Conservation (phyloP, 2,888 invertebrate species). For the Harpalus rubripes region DNA sequence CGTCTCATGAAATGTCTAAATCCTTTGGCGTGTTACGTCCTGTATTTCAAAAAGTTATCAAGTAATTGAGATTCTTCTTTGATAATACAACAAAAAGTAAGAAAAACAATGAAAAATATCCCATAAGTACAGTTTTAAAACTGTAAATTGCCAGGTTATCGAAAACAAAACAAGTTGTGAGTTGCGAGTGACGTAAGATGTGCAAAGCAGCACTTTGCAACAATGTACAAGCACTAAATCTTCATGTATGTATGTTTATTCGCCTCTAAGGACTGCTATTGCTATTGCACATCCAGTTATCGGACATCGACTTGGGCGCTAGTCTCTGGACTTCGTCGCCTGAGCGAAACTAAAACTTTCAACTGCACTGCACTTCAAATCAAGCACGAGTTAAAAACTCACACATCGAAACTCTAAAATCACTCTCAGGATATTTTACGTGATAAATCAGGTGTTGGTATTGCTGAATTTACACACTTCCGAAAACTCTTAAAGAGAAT, state of each 20-base stretch:
- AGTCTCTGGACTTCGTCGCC: slow-evolving; percentile 20
- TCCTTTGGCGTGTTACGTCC: not conserved
- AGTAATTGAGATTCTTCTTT: not conserved
- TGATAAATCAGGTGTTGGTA: slow-evolving; percentile 47
- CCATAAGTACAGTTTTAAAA: not conserved
- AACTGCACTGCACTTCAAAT: slow-evolving; percentile 62
- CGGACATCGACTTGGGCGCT: slow-evolving; percentile 35
- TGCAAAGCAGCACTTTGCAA: not conserved
- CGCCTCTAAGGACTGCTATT: slow-evolving; percentile 32
- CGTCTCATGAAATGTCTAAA: too few species aligned
- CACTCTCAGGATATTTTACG: slow-evolving; percentile 38
- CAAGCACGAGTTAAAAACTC: slow-evolving; percentile 49
- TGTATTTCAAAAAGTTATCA: not conserved
- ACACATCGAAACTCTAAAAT: slow-evolving; percentile 40
- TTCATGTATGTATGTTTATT: slow-evolving; percentile 55
- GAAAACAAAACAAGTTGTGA: not conserved
- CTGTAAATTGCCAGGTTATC: not conserved
- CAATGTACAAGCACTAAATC: slow-evolving; percentile 31
- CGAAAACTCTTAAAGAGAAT: not conserved
- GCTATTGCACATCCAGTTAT: slow-evolving; percentile 44
- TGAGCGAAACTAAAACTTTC: slow-evolving; percentile 56
- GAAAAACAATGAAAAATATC: not conserved
- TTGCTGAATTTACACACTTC: slow-evolving; percentile 17
- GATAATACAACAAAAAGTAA: not conserved
- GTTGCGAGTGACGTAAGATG: not conserved